Evolutionary conservation across 92 coral and sea anemone genomes (phyloP), one percentile per base, ranked within the genome.

Genomic region (Epizoanthus fatuus): DNA sequence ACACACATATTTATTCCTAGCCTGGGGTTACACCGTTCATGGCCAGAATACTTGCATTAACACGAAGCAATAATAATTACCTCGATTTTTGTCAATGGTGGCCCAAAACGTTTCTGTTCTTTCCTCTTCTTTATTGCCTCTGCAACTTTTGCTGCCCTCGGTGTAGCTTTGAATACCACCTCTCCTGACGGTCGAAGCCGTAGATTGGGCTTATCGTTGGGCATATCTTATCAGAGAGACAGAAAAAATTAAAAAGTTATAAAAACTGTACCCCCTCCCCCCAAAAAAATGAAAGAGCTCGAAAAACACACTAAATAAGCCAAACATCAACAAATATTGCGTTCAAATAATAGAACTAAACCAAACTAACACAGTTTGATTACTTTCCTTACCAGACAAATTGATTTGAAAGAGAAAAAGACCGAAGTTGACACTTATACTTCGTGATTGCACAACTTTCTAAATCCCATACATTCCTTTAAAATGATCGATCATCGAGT

Each of bases 351-450:
- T 29, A 29, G 35, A 29, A 29, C 1, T 29, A 29, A 59, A 59
- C 65, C 12, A 59, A 59, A 59, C 65, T 59, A 59, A 59, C 65
- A 59, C 6, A 59, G 65, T 59, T 59, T 7, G 20, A 59, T 59
- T 7, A 14, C 25, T 59, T 59, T 59, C 65, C n/a, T 59, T 59
- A 59, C 65, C 65, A 14, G 65, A 59, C 2, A 0, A 59, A 59
- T 59, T 14, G 65, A 59, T 59, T 59, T 1, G 35, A 29, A 29
- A 29, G 35, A 29, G 35, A 29, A 29, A 29, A 29, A 1, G 35
- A 29, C 35, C 35, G 35, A 29, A 29, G 35, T 29, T 1, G 35
- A 29, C 35, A 29, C 35, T 29, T 29, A 2, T 29, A 59, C 11
- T 59, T 59, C 65, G 65, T 14, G 65, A 59, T 59, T 59, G 65